phyloP scores from a whole-genome alignment of 2,113 vertebrate genomes.

The Oplegnathus fasciatus region DNA sequence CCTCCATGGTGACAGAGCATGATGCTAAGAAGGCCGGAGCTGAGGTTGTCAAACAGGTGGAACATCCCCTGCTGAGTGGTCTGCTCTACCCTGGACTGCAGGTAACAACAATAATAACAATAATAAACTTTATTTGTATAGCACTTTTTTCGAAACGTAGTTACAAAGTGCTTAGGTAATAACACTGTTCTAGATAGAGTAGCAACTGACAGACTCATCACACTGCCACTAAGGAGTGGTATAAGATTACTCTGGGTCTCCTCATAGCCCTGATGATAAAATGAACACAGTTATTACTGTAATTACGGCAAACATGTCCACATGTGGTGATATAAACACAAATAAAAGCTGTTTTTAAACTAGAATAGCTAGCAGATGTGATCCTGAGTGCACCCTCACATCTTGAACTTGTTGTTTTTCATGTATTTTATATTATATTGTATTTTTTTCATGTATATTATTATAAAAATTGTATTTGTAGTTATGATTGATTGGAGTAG shows the following conservation, averaged over 20 bases:
- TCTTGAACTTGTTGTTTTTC: background rate
- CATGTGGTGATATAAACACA: background rate
- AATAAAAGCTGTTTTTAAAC: background rate
- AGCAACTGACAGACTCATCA: background rate
- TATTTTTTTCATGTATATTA: too few relatives aligned
- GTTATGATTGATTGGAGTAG: background rate
- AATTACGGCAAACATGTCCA: background rate
- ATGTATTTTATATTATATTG: too few relatives aligned
- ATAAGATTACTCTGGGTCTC: background rate
- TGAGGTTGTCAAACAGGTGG: slow-evolving; percentile 98
- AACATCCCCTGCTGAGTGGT: slow-evolving; percentile 95
- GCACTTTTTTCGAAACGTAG: too few relatives aligned
- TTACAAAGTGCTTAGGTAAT: too few relatives aligned
- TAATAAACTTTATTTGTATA: too few relatives aligned
- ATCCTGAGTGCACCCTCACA: background rate
- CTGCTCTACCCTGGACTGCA: slow-evolving; percentile 97
- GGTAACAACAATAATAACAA: slow-evolving; percentile 87
- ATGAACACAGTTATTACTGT: background rate
- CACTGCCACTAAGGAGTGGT: background rate
- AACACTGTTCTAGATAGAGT: background rate
- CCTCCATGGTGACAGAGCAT: slow-evolving; percentile 94
- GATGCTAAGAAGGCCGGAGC: slow-evolving; percentile 98
- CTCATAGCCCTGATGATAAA: background rate
- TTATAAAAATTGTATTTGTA: background rate
- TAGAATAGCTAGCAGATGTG: background rate